These are phyloP conservation scores for Boulengeromyrus knoepffleri DNA, from an alignment of 2,113 vertebrate genomes.

Conservation along the genomic window DNA sequence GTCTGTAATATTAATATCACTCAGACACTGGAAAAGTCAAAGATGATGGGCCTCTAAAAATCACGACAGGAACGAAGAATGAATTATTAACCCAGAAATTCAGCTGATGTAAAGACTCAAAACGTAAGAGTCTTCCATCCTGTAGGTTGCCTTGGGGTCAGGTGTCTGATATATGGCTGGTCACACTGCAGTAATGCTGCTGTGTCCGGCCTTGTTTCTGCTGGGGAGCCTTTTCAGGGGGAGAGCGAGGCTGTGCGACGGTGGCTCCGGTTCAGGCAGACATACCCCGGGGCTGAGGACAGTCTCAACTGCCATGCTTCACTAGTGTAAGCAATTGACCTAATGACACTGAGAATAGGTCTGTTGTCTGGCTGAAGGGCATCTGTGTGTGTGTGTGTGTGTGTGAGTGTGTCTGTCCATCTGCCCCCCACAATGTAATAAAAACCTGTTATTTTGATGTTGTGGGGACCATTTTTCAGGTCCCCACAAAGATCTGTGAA, in stretches of 20 bases:
- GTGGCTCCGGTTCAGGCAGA: conserved; percentile 19
- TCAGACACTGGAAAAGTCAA: neutral
- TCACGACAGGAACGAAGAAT: neutral
- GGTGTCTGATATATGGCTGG: neutral
- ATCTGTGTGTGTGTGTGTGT: neutral
- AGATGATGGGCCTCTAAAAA: neutral
- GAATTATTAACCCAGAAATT: neutral
- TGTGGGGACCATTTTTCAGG: no score
- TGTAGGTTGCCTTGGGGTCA: neutral
- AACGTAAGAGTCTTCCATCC: neutral
- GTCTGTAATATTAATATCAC: neutral
- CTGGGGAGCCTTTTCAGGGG: neutral
- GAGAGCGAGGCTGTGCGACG: neutral
- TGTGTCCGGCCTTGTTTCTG: neutral
- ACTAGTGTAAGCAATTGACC: conserved; percentile 44
- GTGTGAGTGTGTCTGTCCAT: neutral
- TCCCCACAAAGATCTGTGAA: no score
- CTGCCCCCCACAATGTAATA: neutral
- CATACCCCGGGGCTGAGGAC: conserved; percentile 2
- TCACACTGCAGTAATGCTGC: neutral
- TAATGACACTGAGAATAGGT: conserved; percentile 41
- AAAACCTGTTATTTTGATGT: neutral
- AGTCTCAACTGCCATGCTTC: conserved; percentile 31
- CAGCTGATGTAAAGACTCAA: neutral
- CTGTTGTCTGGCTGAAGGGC: conserved; percentile 33